These are phyloP conservation scores for Colistium nudipinnis DNA, from an alignment of 2,113 vertebrate species.

Conservation along the genomic window DNA sequence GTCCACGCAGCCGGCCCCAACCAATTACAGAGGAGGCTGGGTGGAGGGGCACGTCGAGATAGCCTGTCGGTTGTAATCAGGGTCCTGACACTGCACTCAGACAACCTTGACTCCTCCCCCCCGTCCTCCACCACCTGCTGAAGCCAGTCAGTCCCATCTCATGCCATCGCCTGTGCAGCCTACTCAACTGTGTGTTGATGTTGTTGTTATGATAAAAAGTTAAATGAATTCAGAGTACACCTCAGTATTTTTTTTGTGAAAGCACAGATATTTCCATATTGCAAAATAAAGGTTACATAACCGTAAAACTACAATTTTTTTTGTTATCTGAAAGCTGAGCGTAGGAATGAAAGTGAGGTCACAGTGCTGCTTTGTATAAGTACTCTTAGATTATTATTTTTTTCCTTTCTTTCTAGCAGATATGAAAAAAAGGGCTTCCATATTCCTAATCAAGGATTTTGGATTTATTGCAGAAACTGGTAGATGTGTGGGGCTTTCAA, in stretches of 20 bases:
- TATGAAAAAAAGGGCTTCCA: too few species aligned
- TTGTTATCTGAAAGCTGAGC: neutral
- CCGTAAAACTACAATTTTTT: neutral
- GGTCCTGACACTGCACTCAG: conserved; percentile 41
- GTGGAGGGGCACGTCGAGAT: conserved; percentile 42
- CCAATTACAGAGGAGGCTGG: conserved; percentile 47
- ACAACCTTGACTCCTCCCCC: conserved; percentile 56
- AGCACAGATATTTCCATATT: neutral
- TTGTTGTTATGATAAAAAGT: too few species aligned
- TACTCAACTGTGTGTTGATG: too few species aligned
- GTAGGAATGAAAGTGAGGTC: too few species aligned
- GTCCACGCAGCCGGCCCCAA: conserved; percentile 18
- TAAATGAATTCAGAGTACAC: too few species aligned
- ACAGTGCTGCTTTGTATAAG: too few species aligned
- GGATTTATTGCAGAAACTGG: too few species aligned
- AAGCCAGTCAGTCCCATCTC: conserved; percentile 29
- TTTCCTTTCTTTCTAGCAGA: too few species aligned
- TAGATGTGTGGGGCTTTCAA: too few species aligned
- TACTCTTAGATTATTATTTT: too few species aligned
- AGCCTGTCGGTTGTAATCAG: conserved; percentile 64
- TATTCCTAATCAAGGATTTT: too few species aligned
- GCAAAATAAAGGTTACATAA: neutral
- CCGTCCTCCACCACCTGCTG: conserved; percentile 30
- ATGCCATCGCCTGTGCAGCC: conserved; percentile 17
- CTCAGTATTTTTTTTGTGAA: neutral